Evolutionary conservation across 2,888 invertebrate species (phyloP), one percentile per base, ranked within the genome.

Genomic region (Myopa tessellatipennis): DNA sequence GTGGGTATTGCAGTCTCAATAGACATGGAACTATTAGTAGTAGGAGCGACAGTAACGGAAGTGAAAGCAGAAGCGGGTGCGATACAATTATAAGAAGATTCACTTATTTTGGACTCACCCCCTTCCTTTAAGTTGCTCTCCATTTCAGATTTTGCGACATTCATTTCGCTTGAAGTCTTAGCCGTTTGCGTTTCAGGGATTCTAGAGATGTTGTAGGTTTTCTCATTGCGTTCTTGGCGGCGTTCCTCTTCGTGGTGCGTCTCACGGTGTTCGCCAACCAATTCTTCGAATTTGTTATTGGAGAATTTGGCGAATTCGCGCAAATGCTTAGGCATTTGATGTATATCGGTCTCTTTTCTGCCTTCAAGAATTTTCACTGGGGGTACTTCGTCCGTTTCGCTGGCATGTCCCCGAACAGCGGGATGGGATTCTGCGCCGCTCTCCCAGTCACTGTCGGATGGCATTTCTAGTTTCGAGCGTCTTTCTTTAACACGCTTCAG

Each of bases 401-500:
- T 83, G 52, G 81, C 81, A 45, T 82, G 83, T 0, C 79, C 82
- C 70, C 83, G 83, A 18, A 67, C 68, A 4, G 10, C 74, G 4
- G 79, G 90, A 88, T 83, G 85, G 38, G 90, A 89, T 50, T 90
- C 91, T 58, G 88, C 90, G 81, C 92, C 92, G 81, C 92, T 92
- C 85, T 92, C 92, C 82, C 92, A 92, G 83, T 92, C 92, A 40
- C 92, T 92, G 86, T 94, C 93, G 78, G 92, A 90, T 36, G 90
- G 89, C 83, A 94, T 92, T 14, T 93, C 92, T 80, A 93, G 90
- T 87, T 94, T 94, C 78, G 91, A 91, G 89, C 93, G 92, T 40
- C 95, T 91, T 85, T 93, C 92, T 83, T 92, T 93, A 70, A 95
- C 95, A 84, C 92, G 93, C 52, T 91, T 92, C 87, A 96, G 93